Evolutionary conservation across 53 echinoderm and acorn worm species (phyloP), one percentile per base, ranked within the genome.

Genomic region (Patiria pectinifera): DNA sequence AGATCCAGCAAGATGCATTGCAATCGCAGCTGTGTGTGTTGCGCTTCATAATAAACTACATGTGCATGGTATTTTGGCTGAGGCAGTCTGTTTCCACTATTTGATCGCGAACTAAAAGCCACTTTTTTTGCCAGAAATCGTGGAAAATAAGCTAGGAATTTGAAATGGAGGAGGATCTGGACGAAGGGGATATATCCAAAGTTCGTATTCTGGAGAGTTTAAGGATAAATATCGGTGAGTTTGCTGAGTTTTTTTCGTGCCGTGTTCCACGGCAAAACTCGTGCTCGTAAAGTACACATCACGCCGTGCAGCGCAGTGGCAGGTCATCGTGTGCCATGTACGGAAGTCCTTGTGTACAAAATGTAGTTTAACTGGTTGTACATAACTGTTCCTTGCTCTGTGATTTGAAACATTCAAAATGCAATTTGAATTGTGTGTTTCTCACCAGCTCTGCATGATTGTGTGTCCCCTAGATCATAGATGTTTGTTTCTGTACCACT

Each of bases 201-300:
- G 92, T 96, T 69, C 94, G 96, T 80, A 89, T 95, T 44, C 86
- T 96, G 87, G 96, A 96, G 87, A 96, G 96, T 72, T 58, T 96
- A 62, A 89, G 95, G 22, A 96, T 96, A 15, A 95, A 96, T 86
- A 95, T 96, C 70, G 96, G 96, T 96, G 79, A 96, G 96, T 75
- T 47, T 72, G 46, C 12, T 43, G 11, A 21, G 11, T 75, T 45
- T 48, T 85, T 70, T 45, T 35, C 35, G 35, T 35, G 35, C 35
- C 35, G 35, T 35, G 35, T 35, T 35, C 35, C 35, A 12, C 44
- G 13, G 46, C n/a, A 12, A 23, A 76, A 12, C 21, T 76, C 13
- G 45, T 47, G 12, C 8, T 78, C 26, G 78, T 48, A 79, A 15
- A 53, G 53, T 53, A 53, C 53, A 53, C 80, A 19, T 45, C 24